phyloP scores from a whole-genome alignment of 2,888 invertebrate genomes.

The Athalia rosae region DNA sequence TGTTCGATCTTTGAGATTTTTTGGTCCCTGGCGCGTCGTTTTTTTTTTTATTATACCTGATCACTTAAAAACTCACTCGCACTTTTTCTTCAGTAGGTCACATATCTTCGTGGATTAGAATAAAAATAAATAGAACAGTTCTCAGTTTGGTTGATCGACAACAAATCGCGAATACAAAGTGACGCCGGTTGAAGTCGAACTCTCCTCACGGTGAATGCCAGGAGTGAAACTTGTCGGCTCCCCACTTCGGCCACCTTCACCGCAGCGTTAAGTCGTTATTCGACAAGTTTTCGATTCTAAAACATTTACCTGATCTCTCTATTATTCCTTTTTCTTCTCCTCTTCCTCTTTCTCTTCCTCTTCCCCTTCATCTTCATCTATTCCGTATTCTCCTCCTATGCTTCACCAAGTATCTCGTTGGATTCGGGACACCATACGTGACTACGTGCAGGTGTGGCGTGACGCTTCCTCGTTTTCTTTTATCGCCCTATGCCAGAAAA shows the following conservation, averaged over 20 bases:
- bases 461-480: background rate
- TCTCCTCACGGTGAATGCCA: slow-evolving; percentile 58
- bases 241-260: slow-evolving; percentile 51
- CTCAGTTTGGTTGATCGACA: slow-evolving; percentile 16
- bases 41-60: background rate
- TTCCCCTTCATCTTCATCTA: too few relatives aligned
- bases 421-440: slow-evolving; percentile 5
- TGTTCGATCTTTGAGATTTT: background rate
- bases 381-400: too few relatives aligned
- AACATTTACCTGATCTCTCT: slow-evolving; percentile 1
- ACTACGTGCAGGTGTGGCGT: background rate
- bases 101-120: background rate
- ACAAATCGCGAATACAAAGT: slow-evolving; percentile 40
- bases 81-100: slow-evolving; percentile 2
- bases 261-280: slow-evolving; percentile 30
- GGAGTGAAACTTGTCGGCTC: slow-evolving; percentile 66
- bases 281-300: slow-evolving; percentile 30
- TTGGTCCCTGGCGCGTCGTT: background rate
- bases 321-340: too few relatives aligned
- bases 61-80: slow-evolving; percentile 34
- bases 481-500: background rate
- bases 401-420: too few relatives aligned
- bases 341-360: too few relatives aligned
- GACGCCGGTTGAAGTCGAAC: slow-evolving; percentile 29
- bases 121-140: slow-evolving; percentile 9